Evolutionary conservation across 2,113 vertebrate genomes (phyloP), one percentile per base, ranked within the genome.

Genomic region (Lethenteron camtschaticum): DNA sequence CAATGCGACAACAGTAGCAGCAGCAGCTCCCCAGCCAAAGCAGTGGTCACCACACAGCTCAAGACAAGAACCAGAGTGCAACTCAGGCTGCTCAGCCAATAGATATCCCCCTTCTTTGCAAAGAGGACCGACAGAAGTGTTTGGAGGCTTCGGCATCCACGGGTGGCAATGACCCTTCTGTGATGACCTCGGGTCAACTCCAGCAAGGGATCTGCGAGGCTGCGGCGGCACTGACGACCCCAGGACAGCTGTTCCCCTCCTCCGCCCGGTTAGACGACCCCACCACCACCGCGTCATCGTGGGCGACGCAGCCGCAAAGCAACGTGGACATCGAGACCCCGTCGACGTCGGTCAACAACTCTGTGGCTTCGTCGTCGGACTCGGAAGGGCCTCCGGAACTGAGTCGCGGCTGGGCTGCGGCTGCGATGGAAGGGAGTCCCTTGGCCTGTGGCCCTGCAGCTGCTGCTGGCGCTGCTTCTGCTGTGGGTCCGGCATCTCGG

Each of bases 271-370:
- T 41, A 41, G 41, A 41, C 41, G 41, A 41, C 41, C 41, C 41
- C 68, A 41, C 41, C 41, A 1, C 41, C 41, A 4, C 41, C 41
- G 1, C 41, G 41, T 41, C 70, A 60, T n/a, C n/a, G 12, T 5
- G 71, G 8, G 24, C 72, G 68, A n/a, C 78, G 75, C 0, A 69
- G 73, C 24, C 13, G 72, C 73, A 72, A 71, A 13, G 77, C 78
- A 8, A 55, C 72, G 2, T 73, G 70, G 77, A 79, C 66, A 82
- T 82, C 12, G 85, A 86, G 69, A 88, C 85, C 0, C 85, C 86
- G 0, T 84, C 85, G 1, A 83, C 86, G 1, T 90, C 88, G 0
- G 77, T 85, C 66, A 88, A 86, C 1, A 83, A 88, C 70, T 89
- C 87, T 0, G 73, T 89, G 24, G 82, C 80, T 2, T 86, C 82